A percentile compares a stretch with the other conserved stretches of the same genome.
Conservation (phyloP, 1,140 invertebrate genomes). For the Sitobion miscanthi region DNA sequence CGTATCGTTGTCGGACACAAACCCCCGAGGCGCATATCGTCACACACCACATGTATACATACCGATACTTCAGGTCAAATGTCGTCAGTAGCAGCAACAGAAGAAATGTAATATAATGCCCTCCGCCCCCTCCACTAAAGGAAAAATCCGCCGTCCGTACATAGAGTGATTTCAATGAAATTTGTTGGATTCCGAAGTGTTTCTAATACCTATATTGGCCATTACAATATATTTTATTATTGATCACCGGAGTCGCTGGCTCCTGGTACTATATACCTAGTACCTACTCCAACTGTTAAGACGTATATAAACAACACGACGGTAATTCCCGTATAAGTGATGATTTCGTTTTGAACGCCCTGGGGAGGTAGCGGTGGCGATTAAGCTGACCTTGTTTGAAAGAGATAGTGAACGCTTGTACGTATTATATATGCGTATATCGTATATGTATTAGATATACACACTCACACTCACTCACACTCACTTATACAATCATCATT, state of each 20-base stretch:
- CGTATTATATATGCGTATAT: not conserved
- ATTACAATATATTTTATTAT: not conserved
- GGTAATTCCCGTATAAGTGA: slow-evolving; percentile 18
- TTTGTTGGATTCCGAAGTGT: not conserved
- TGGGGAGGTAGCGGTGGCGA: not conserved
- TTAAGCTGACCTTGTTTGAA: slow-evolving; percentile 34
- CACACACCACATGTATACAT: too few species aligned
- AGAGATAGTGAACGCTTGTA: slow-evolving; percentile 33
- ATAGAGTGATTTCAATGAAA: not conserved
- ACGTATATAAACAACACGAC: not conserved
- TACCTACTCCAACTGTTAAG: not conserved
- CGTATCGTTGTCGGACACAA: not conserved
- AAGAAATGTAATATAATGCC: not conserved
- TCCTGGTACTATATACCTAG: not conserved
- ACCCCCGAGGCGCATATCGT: not conserved
- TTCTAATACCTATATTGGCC: not conserved
- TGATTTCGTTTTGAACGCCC: slow-evolving; percentile 26
- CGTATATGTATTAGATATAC: too few species aligned
- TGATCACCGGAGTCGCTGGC: not conserved
- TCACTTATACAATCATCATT: not conserved
- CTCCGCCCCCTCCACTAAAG: too few species aligned
- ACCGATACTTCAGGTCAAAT: not conserved
- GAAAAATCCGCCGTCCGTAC: not conserved
- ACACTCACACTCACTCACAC: not conserved
- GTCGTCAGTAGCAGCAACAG: not conserved